A percentile compares a stretch with the other conserved stretches of the same genome.
phyloP scores from a whole-genome alignment of 2,888 invertebrate species.

The Erannis defoliaria region DNA sequence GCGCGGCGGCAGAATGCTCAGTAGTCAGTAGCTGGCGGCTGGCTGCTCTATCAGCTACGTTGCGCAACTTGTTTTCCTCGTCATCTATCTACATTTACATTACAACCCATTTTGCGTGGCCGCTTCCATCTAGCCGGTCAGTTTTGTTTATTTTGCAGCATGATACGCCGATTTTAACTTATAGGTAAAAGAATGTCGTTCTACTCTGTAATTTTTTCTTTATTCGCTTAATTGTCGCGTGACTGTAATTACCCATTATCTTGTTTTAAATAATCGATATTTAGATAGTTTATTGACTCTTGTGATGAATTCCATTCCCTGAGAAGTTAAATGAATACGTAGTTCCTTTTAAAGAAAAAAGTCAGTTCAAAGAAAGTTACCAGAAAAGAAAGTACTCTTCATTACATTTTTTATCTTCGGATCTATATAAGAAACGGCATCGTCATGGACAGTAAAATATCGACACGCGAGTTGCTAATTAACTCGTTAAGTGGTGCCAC shows the following conservation, averaged over 20 bases:
- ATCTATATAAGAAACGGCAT: neutral
- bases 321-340: too few species aligned
- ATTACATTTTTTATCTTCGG: neutral
- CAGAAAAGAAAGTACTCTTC: neutral
- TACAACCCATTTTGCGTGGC: constrained; percentile 40
- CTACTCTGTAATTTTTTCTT: neutral
- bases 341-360: neutral
- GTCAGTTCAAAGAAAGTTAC: neutral
- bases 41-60: constrained; percentile 29
- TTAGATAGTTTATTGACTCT: too few species aligned
- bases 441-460: constrained; percentile 15
- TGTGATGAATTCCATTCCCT: too few species aligned
- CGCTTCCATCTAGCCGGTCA: constrained; percentile 34
- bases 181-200: neutral
- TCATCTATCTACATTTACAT: constrained; percentile 32
- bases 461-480: constrained; percentile 22
- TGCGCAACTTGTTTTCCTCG: constrained; percentile 50
- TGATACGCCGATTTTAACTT: constrained; percentile 5
- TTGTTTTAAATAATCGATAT: too few species aligned
- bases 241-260: neutral
- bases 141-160: constrained; percentile 25
- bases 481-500: constrained; percentile 15
- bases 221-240: neutral
- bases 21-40: neutral
- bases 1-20: constrained; percentile 7